These are phyloP conservation scores for Isichthys henryi DNA, from an alignment of 2,113 vertebrate species.

Conservation along the genomic window DNA sequence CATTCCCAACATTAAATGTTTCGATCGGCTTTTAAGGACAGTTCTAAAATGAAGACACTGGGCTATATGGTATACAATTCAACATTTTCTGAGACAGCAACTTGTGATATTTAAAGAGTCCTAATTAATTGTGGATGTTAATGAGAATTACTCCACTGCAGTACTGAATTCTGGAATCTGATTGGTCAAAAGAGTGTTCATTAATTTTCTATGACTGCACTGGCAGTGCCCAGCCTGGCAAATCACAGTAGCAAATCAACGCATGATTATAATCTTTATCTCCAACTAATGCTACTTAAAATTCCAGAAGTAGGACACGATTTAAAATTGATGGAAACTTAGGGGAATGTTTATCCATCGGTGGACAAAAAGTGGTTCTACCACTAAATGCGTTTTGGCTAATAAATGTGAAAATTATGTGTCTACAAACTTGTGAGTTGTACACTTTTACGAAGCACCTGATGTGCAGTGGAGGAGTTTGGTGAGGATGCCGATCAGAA, in stretches of 20 bases:
- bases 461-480: background rate
- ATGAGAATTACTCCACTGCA: background rate
- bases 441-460: background rate
- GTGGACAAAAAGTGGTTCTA: background rate
- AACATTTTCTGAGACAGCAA: background rate
- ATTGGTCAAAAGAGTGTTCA: background rate
- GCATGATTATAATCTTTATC: background rate
- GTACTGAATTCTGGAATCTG: background rate
- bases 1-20: background rate
- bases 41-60: background rate
- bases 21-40: background rate
- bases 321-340: background rate
- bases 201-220: background rate
- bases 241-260: background rate
- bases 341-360: background rate
- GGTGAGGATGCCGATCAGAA: background rate
- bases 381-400: background rate
- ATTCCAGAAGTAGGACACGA: background rate
- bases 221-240: background rate
- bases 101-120: background rate
- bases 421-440: background rate
- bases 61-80: background rate
- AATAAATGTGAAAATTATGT: background rate
- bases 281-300: background rate
- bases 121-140: background rate